Percentiles rank a stretch among this genome's conserved stretches.
phyloP scores from a whole-genome alignment of 2,113 vertebrate genomes.

The Nannospalax galili region DNA sequence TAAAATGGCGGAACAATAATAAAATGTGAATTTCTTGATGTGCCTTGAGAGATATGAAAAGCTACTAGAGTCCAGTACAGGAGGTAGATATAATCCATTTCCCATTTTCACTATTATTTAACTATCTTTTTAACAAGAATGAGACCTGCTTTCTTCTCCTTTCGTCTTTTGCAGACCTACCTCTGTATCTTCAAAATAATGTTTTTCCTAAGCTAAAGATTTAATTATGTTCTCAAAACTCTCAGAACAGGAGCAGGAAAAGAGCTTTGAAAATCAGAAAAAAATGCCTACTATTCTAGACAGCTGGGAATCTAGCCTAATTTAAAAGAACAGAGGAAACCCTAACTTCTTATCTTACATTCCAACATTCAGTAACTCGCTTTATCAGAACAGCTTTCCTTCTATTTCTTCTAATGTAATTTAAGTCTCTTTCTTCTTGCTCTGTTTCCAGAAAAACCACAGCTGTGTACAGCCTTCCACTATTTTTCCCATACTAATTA shows the following conservation, averaged over 20 bases:
- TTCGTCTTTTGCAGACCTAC: background rate
- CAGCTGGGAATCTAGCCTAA: constrained; percentile 58
- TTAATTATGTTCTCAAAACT: background rate
- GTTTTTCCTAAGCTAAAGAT: background rate
- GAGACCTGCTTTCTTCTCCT: background rate
- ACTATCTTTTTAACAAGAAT: background rate
- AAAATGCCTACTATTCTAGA: constrained; percentile 12
- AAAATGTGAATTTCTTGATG: background rate
- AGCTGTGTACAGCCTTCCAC: constrained; percentile 35
- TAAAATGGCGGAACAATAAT: background rate
- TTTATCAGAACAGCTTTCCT: constrained; percentile 44
- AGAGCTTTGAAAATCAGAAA: constrained; percentile 39
- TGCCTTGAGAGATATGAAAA: background rate
- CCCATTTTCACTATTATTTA: background rate
- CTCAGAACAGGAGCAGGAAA: constrained; percentile 15
- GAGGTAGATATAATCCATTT: background rate
- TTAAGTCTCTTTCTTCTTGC: constrained; percentile 46
- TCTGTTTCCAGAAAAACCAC: constrained; percentile 58
- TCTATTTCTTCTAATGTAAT: constrained; percentile 38
- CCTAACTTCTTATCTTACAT: constrained; percentile 62
- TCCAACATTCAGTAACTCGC: constrained; percentile 37
- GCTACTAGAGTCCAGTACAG: background rate
- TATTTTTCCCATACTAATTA: background rate
- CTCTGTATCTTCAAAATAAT: background rate
- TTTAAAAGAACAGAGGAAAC: constrained; percentile 43